Conservation (phyloP, 2,888 invertebrate species). For the Netelia melanura region DNA sequence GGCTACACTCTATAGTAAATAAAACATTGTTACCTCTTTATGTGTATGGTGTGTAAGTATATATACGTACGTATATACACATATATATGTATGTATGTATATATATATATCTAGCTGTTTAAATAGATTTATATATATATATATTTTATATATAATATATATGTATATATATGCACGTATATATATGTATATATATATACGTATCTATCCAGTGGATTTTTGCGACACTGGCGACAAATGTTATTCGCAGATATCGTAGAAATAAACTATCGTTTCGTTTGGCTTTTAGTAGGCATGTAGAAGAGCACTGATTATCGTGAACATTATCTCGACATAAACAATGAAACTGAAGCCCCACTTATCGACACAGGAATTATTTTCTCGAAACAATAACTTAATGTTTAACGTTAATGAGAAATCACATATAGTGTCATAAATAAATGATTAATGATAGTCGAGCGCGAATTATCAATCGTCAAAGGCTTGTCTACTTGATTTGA, state of each 20-base stretch:
- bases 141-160: not conserved
- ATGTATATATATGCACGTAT: constrained; percentile 8
- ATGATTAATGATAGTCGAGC: constrained; percentile 32
- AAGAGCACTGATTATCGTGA: constrained; percentile 37
- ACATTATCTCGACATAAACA: constrained; percentile 25
- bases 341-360: constrained; percentile 27
- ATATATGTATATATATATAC: constrained; percentile 10
- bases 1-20: not conserved
- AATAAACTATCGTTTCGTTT: constrained; percentile 1
- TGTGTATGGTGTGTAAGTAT: not conserved
- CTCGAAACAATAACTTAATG: not conserved
- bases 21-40: not conserved
- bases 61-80: not conserved
- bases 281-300: not conserved
- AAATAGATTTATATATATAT: constrained; percentile 11
- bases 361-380: constrained; percentile 38
- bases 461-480: constrained; percentile 52
- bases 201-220: not conserved
- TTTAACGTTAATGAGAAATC: constrained; percentile 17
- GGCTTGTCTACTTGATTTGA: constrained; percentile 56
- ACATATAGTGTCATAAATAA: constrained; percentile 25
- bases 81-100: not conserved
- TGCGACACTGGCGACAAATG: not conserved
- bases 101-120: not conserved
- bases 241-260: not conserved